Conservation (phyloP, 2,113 vertebrate genomes). For the Platycercus adscitus region DNA sequence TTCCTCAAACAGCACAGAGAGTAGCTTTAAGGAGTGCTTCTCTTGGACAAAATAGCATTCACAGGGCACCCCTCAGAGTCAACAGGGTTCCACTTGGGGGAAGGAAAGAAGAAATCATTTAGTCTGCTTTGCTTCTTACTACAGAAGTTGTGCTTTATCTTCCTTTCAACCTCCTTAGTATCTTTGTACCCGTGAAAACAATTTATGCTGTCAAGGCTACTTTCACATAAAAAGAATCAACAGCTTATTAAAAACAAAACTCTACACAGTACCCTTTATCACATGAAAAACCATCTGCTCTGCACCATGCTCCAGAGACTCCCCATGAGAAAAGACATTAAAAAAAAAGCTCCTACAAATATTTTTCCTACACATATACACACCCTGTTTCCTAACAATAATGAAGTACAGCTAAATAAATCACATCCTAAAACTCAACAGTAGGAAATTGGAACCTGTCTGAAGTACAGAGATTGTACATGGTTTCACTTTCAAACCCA, state of each 20-base stretch:
- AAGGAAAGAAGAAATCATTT: not conserved
- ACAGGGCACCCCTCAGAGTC: not conserved
- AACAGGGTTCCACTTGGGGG: accelerated
- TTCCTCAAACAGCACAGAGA: accelerated
- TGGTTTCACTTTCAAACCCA: not conserved
- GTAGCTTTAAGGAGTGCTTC: not conserved
- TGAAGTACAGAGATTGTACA: not conserved
- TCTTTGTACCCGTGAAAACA: not conserved
- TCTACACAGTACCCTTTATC: not conserved
- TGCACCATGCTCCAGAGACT: not conserved
- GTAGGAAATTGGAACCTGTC: not conserved
- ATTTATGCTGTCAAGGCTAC: not conserved
- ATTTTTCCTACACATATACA: not conserved
- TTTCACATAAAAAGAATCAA: not conserved
- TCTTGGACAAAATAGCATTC: not conserved
- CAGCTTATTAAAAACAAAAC: not conserved
- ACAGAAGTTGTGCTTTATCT: not conserved
- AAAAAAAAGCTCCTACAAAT: not conserved
- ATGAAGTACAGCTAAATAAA: constrained; percentile 6
- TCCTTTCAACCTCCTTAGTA: not conserved
- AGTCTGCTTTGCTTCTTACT: not conserved
- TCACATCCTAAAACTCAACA: not conserved
- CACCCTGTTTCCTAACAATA: not conserved
- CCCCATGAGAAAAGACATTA: not conserved
- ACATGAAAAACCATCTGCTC: not conserved